Evolutionary conservation across 2,888 invertebrate species (phyloP).

Genomic region (Scaptodrosophila latifasciaeformis): DNA sequence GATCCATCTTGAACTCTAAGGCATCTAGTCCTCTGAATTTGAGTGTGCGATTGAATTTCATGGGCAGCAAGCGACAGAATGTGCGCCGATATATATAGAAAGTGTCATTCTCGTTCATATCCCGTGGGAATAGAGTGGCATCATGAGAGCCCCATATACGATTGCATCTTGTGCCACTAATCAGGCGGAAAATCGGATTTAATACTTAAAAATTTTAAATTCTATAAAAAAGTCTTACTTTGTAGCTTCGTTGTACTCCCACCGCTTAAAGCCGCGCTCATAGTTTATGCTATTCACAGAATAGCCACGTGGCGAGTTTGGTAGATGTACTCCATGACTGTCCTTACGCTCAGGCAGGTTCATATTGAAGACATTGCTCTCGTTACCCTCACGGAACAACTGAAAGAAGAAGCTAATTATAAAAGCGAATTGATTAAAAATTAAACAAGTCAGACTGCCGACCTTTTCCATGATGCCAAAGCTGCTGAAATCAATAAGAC

Average conservation of each 20-base stretch:
- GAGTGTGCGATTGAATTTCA: conserved; percentile 75
- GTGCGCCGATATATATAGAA: conserved; percentile 83
- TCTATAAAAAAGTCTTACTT: conserved; percentile 47
- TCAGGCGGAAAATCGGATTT: not conserved
- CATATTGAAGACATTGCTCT: conserved; percentile 77
- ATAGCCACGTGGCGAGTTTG: conserved; percentile 72
- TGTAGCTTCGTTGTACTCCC: conserved; percentile 77
- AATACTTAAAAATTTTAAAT: not conserved
- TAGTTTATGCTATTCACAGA: conserved; percentile 81
- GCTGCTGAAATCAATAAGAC: conserved; percentile 86
- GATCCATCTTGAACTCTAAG: conserved; percentile 79
- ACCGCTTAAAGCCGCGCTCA: conserved; percentile 80
- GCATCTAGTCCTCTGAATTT: conserved; percentile 77
- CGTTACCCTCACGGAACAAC: conserved; percentile 80
- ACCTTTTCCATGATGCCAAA: conserved; percentile 90
- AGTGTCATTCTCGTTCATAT: conserved; percentile 77
- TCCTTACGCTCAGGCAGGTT: conserved; percentile 74
- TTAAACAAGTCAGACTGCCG: conserved; percentile 64
- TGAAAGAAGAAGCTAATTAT: conserved; percentile 59
- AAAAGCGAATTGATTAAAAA: conserved; percentile 18
- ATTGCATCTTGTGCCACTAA: conserved; percentile 80
- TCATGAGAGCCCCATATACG: conserved; percentile 82
- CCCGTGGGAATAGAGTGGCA: conserved; percentile 82
- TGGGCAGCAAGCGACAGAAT: conserved; percentile 83
- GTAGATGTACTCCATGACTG: conserved; percentile 34